Conservation (phyloP, 2,797 vertebrate genomes). For the Cheracebus regulus region DNA sequence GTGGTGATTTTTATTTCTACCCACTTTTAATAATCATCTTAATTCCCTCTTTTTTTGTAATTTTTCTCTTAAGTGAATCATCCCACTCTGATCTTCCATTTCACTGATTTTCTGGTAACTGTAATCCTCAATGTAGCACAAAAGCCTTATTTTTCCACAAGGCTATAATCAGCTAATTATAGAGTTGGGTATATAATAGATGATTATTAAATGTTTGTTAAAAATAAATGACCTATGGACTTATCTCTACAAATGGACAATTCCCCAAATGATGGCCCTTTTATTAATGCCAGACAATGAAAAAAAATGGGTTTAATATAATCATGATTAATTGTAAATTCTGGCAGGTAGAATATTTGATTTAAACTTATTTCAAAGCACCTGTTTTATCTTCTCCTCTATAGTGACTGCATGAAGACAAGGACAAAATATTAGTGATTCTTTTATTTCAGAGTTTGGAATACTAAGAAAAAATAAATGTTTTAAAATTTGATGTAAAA, state of each 20-base stretch:
- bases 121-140: not conserved
- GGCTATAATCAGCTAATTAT: not conserved
- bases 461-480: not conserved
- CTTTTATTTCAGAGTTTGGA: not conserved
- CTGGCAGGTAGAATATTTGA: not conserved
- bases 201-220: slow-evolving; percentile 1
- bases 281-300: not conserved
- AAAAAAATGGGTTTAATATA: not conserved
- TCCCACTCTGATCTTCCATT: not conserved
- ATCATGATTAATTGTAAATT: not conserved
- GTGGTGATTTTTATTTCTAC: not conserved
- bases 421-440: not conserved
- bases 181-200: not conserved
- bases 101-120: not conserved
- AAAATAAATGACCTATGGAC: not conserved
- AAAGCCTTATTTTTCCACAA: not conserved
- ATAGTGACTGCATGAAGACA: not conserved
- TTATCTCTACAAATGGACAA: not conserved
- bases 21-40: not conserved
- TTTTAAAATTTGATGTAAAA: slow-evolving; percentile 5
- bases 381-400: not conserved
- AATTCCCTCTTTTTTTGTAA: not conserved
- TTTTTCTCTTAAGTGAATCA: not conserved
- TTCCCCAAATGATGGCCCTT: not conserved
- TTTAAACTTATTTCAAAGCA: not conserved